phyloP scores from a whole-genome alignment of 2,113 vertebrate genomes.

The Lepus europaeus region DNA sequence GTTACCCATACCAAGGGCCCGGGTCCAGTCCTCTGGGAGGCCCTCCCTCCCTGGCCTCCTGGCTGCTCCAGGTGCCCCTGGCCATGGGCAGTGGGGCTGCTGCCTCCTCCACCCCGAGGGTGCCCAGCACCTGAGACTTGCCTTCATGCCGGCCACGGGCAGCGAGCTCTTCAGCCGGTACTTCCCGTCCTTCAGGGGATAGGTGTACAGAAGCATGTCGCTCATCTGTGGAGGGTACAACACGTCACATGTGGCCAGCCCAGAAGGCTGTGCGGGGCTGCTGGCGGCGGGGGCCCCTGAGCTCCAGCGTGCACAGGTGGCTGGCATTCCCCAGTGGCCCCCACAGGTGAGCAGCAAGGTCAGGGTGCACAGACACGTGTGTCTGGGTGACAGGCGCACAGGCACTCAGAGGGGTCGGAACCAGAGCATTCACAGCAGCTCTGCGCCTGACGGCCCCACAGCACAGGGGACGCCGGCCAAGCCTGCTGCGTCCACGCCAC shows the following conservation, averaged over 20 bases:
- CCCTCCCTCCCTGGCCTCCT: neutral
- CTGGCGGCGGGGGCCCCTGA: neutral
- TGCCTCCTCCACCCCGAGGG: neutral
- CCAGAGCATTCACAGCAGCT: neutral
- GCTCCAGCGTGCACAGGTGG: no score
- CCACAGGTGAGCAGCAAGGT: neutral
- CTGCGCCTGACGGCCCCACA: neutral
- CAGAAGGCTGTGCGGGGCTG: neutral
- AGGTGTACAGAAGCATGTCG: constrained; percentile 96
- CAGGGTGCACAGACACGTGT: no score
- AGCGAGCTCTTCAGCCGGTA: constrained; percentile 95
- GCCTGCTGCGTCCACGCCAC: neutral
- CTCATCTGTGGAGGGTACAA: constrained; percentile 92
- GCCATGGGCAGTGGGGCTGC: neutral
- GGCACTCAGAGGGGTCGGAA: no score
- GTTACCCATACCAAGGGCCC: neutral
- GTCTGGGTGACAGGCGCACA: no score
- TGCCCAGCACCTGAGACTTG: constrained; percentile 70
- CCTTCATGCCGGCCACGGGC: constrained; percentile 94
- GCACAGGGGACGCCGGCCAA: neutral
- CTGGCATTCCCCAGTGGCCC: neutral
- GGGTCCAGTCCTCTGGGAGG: neutral
- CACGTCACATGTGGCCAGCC: constrained; percentile 5
- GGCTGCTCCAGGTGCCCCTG: neutral
- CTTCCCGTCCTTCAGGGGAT: constrained; percentile 97